phyloP scores from a whole-genome alignment of 1,140 invertebrate species.

The Drosophila yakuba region DNA sequence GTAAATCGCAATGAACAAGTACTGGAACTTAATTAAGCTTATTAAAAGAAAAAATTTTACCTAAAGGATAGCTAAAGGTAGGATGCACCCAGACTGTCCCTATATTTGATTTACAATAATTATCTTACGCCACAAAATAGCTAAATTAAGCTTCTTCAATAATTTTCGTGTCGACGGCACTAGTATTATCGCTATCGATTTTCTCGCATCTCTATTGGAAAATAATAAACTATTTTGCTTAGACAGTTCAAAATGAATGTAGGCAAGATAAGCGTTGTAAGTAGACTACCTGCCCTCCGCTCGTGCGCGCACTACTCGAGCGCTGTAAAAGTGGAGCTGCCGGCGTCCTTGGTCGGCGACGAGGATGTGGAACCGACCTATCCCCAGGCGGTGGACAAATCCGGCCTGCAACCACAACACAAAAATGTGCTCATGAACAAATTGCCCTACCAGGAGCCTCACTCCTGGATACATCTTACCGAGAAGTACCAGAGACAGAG shows the following conservation, averaged over 20 bases:
- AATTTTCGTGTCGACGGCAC: not conserved
- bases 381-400: slow-evolving; percentile 86
- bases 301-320: slow-evolving; percentile 29
- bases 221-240: not conserved
- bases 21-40: no score
- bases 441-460: slow-evolving; percentile 85
- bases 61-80: no score
- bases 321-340: slow-evolving; percentile 32
- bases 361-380: slow-evolving; percentile 66
- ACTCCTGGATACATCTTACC: slow-evolving; percentile 86
- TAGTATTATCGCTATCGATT: not conserved
- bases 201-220: slow-evolving; percentile 2
- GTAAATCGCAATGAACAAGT: no score
- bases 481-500: slow-evolving; percentile 87
- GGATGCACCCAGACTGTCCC: no score
- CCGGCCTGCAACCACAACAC: slow-evolving; percentile 85
- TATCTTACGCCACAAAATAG: no score
- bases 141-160: no score
- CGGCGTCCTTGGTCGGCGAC: slow-evolving; percentile 32
- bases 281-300: slow-evolving; percentile 4
- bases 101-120: no score
- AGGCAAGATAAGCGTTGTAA: slow-evolving; percentile 9
- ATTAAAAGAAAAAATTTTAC: no score
- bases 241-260: slow-evolving; percentile 36
- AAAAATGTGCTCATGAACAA: slow-evolving; percentile 86